These are phyloP conservation scores for Grus americana DNA, from an alignment of 2,113 vertebrate species.

Conservation along the genomic window DNA sequence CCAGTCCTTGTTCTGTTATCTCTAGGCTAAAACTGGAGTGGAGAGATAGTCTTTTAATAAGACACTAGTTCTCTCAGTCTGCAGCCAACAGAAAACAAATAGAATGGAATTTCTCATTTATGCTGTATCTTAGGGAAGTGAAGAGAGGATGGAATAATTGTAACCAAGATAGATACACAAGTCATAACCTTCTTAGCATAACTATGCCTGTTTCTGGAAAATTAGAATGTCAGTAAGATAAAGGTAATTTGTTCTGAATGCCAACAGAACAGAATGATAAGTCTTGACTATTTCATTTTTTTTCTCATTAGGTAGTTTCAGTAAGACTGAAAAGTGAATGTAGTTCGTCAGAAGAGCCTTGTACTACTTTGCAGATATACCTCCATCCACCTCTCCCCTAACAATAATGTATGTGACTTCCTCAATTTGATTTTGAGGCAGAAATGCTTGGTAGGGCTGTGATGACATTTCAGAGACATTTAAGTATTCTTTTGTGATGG, in stretches of 20 bases:
- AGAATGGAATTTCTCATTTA: slow-evolving; percentile 66
- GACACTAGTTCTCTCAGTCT: slow-evolving; percentile 26
- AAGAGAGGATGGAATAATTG: slow-evolving; percentile 65
- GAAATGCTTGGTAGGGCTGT: background rate
- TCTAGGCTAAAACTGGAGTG: slow-evolving; percentile 36
- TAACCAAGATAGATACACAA: slow-evolving; percentile 66
- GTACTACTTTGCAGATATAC: background rate
- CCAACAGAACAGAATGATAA: background rate
- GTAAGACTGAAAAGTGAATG: slow-evolving; percentile 18
- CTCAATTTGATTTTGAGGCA: background rate
- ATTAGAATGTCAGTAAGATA: slow-evolving; percentile 69
- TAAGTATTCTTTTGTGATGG: background rate
- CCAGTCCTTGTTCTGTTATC: slow-evolving; percentile 42
- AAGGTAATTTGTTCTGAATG: slow-evolving; percentile 53
- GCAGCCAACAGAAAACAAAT: slow-evolving; percentile 57
- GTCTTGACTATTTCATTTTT: background rate
- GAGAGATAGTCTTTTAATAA: slow-evolving; percentile 42
- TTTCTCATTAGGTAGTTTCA: background rate
- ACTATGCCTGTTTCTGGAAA: slow-evolving; percentile 62
- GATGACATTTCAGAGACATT: background rate
- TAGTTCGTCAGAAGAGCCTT: background rate
- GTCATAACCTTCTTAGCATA: slow-evolving; percentile 57
- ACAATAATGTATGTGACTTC: background rate
- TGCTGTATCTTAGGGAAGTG: slow-evolving; percentile 26
- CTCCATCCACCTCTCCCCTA: background rate